A percentile compares a stretch with the other conserved stretches of the same genome.
Conservation (phyloP, 1,140 invertebrate genomes). For the Lepidurus arcticus region DNA sequence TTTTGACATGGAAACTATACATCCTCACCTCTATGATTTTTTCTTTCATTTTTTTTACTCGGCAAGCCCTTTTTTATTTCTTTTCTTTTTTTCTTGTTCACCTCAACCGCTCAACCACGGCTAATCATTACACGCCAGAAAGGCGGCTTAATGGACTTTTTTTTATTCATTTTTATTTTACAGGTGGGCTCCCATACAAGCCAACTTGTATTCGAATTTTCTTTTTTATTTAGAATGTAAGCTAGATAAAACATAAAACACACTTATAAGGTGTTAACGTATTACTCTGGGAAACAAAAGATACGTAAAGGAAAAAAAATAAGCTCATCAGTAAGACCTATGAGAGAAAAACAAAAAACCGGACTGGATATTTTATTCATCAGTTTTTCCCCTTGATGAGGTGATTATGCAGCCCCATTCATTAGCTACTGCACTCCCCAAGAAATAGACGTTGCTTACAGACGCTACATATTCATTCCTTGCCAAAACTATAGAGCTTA, state of each 20-base stretch:
- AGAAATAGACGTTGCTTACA: too few relatives aligned
- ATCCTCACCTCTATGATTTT: neutral
- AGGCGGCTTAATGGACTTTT: slow-evolving; percentile 8
- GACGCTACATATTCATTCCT: too few relatives aligned
- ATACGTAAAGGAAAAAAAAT: neutral
- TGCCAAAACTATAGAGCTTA: too few relatives aligned
- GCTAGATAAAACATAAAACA: neutral
- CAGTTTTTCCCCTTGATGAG: neutral
- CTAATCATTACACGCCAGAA: slow-evolving; percentile 11
- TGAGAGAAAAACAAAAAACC: too few relatives aligned
- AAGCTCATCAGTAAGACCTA: neutral
- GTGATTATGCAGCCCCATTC: slow-evolving; percentile 4
- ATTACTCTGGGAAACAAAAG: neutral
- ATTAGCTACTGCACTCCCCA: neutral
- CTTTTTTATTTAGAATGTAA: too few relatives aligned
- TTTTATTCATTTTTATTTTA: neutral
- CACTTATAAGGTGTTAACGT: neutral
- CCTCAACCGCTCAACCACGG: neutral
- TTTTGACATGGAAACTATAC: too few relatives aligned
- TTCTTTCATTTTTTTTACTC: neutral
- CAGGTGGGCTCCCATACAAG: neutral
- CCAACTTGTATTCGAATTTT: neutral
- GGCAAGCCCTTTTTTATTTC: neutral
- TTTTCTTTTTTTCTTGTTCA: neutral
- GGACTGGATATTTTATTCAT: neutral